Evolutionary conservation across 2,797 vertebrate genomes (phyloP).

Genomic region (Chromobotia macracanthus): DNA sequence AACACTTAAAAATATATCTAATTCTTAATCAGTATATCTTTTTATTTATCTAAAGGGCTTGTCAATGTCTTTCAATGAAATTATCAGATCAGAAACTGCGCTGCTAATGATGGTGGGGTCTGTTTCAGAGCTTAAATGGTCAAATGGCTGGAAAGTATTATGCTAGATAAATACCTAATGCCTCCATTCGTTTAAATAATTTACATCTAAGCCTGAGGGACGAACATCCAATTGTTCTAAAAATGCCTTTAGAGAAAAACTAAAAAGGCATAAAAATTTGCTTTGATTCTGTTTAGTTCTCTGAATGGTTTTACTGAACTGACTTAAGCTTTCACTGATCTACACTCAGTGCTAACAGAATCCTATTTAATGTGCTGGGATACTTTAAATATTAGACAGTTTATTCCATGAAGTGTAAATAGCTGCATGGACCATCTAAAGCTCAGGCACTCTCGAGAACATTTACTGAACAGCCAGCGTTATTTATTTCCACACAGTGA

Average conservation of each 20-base stretch:
- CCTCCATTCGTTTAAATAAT: slow-evolving; percentile 69
- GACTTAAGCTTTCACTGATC: slow-evolving; percentile 34
- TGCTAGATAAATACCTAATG: slow-evolving; percentile 66
- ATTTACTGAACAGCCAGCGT: slow-evolving; percentile 53
- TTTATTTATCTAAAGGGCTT: slow-evolving; percentile 12
- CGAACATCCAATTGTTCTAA: slow-evolving; percentile 56
- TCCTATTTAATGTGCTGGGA: slow-evolving; percentile 44
- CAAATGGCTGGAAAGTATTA: slow-evolving; percentile 57
- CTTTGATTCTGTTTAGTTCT: background rate
- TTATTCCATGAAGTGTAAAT: slow-evolving; percentile 36
- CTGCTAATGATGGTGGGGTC: background rate
- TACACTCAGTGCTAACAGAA: slow-evolving; percentile 44
- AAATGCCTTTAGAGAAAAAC: slow-evolving; percentile 57
- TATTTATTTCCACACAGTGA: slow-evolving; percentile 54
- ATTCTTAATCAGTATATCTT: slow-evolving; percentile 14
- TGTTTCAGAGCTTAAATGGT: slow-evolving; percentile 24
- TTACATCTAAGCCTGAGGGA: slow-evolving; percentile 62
- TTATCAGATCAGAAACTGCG: slow-evolving; percentile 13
- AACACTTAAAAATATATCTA: slow-evolving; percentile 12
- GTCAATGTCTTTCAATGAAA: background rate
- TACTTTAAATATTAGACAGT: slow-evolving; percentile 48
- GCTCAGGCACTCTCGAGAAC: slow-evolving; percentile 41
- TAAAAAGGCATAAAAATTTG: background rate
- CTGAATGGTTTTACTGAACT: slow-evolving; percentile 10
- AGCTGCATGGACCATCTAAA: slow-evolving; percentile 47